phyloP scores from a whole-genome alignment of 2,797 vertebrate species.

The Catharus ustulatus region DNA sequence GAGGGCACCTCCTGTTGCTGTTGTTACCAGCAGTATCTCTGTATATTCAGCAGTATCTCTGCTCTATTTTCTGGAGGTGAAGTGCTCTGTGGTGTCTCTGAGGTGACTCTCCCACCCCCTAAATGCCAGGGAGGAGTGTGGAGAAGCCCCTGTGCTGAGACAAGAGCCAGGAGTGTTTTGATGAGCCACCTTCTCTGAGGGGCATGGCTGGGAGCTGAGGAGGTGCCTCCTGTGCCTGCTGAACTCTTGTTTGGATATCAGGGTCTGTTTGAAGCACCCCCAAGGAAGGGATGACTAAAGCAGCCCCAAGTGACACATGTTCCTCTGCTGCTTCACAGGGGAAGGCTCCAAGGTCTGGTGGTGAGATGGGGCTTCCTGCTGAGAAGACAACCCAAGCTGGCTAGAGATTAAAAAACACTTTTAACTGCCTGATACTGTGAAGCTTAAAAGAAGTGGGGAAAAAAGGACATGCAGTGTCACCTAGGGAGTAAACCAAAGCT shows the following conservation, averaged over 20 bases:
- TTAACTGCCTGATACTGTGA: conserved; percentile 34
- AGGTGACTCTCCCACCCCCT: not conserved
- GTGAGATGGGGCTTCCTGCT: not conserved
- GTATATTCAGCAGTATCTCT: not conserved
- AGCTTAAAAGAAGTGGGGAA: not conserved
- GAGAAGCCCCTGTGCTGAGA: not conserved
- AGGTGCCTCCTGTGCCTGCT: not conserved
- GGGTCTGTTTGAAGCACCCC: not conserved
- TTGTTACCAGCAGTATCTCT: not conserved
- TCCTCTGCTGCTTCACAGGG: not conserved
- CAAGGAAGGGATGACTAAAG: not conserved
- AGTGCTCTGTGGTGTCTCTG: not conserved
- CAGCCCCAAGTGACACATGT: not conserved
- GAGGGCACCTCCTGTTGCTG: not conserved
- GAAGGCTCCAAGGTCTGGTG: not conserved
- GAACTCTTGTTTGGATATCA: not conserved
- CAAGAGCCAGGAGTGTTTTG: not conserved
- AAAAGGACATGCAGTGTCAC: not conserved
- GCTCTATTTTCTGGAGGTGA: not conserved
- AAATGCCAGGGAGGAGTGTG: not conserved
- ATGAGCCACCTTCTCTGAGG: accelerated
- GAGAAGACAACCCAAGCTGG: conserved; percentile 29
- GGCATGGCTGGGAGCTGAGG: not conserved
- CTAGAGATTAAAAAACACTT: conserved; percentile 49
- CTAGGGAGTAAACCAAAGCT: conserved; percentile 31